Percentiles rank a stretch among this genome's conserved stretches.
These are phyloP conservation scores for Oryzias sinensis DNA, from an alignment of 2,797 vertebrate genomes.

Conservation along the genomic window DNA sequence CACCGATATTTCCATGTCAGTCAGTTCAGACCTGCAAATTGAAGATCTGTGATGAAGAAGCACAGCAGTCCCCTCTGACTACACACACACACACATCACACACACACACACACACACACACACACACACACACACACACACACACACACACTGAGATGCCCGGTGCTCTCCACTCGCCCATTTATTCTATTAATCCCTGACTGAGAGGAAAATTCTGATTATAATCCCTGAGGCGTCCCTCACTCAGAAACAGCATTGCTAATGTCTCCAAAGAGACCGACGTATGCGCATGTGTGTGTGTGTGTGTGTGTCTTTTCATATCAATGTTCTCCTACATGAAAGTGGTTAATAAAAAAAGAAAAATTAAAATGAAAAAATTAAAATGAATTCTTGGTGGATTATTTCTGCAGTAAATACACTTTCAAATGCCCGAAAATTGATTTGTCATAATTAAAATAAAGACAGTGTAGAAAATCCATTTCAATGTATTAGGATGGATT, in stretches of 20 bases:
- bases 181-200: slow-evolving; percentile 76
- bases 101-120: slow-evolving; percentile 31
- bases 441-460: slow-evolving; percentile 36
- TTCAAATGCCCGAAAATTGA: slow-evolving; percentile 26
- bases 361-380: slow-evolving; percentile 41
- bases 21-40: slow-evolving; percentile 22
- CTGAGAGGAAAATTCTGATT: slow-evolving; percentile 74
- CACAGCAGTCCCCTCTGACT: slow-evolving; percentile 1
- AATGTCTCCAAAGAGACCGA: slow-evolving; percentile 63
- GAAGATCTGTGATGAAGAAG: slow-evolving; percentile 55
- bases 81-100: slow-evolving; percentile 12
- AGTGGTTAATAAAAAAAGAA: slow-evolving; percentile 27
- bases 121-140: slow-evolving; percentile 28
- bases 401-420: slow-evolving; percentile 24
- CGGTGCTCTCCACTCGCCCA: slow-evolving; percentile 48
- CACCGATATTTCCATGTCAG: no score
- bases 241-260: slow-evolving; percentile 69
- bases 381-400: slow-evolving; percentile 40
- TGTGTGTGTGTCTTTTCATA: slow-evolving; percentile 20
- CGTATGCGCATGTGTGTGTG: slow-evolving; percentile 28
- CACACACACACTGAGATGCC: slow-evolving; percentile 22
- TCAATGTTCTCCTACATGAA: slow-evolving; percentile 22
- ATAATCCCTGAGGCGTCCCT: slow-evolving; percentile 69
- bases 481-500: slow-evolving; percentile 13
- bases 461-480: slow-evolving; percentile 16